These are phyloP conservation scores for Thamnophis elegans DNA, from an alignment of 2,797 vertebrate genomes.

Conservation along the genomic window DNA sequence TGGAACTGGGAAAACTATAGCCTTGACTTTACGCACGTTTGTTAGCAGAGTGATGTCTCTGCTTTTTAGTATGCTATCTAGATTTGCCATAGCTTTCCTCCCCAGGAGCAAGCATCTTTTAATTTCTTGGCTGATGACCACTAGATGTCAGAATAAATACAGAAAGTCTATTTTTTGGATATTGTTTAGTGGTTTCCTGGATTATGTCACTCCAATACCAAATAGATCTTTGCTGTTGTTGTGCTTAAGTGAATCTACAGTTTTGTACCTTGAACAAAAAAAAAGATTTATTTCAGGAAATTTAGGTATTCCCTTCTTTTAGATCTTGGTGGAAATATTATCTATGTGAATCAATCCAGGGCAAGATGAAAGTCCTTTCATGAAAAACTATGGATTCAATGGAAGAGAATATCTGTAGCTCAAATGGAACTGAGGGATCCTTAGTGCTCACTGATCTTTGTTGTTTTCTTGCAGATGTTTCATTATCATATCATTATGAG, in stretches of 20 bases:
- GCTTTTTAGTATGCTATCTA: no score
- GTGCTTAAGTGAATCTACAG: background rate
- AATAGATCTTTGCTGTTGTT: background rate
- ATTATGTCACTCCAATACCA: background rate
- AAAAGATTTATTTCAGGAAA: background rate
- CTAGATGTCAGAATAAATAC: background rate
- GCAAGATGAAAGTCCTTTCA: background rate
- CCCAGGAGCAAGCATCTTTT: no score
- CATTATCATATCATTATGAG: background rate
- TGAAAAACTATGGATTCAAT: background rate
- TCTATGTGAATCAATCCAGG: background rate
- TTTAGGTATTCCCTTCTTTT: background rate
- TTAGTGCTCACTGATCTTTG: background rate
- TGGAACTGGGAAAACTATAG: no score
- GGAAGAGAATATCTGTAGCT: background rate
- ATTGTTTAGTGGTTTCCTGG: background rate
- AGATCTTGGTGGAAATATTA: background rate
- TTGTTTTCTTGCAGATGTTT: background rate
- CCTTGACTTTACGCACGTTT: no score
- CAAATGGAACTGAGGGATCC: background rate
- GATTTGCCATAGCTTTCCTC: no score
- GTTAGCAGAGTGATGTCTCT: no score
- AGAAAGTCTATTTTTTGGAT: background rate
- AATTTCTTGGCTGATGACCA: background rate
- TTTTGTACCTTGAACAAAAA: background rate